Conservation (phyloP, 1,140 invertebrate genomes). For the Thalassaphorura encarpata region DNA sequence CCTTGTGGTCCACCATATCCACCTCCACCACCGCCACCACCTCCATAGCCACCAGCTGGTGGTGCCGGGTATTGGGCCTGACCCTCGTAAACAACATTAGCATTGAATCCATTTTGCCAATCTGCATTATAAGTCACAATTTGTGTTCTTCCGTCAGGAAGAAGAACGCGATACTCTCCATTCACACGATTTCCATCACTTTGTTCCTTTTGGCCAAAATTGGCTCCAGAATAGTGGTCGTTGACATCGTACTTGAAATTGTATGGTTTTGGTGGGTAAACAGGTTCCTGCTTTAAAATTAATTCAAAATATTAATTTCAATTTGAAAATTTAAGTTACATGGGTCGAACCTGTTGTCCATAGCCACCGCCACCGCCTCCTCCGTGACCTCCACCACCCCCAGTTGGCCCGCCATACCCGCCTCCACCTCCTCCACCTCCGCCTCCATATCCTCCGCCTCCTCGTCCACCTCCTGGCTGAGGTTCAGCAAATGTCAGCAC, state of each 20-base stretch:
- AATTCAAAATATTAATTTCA: not conserved
- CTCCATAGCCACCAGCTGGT: not conserved
- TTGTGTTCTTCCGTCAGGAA: conserved; percentile 31
- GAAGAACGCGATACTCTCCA: conserved; percentile 34
- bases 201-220: conserved; percentile 35
- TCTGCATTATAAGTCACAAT: conserved; percentile 31
- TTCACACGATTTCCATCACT: conserved; percentile 36
- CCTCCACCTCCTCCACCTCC: conserved; percentile 3
- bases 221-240: conserved; percentile 35
- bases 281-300: conserved; percentile 8
- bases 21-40: conserved; percentile 11
- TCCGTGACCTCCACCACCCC: not conserved
- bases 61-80: conserved; percentile 27
- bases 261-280: conserved; percentile 36
- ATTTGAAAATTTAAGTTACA: not conserved
- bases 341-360: not conserved
- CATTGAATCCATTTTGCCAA: conserved; percentile 31
- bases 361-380: conserved; percentile 12
- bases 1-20: conserved; percentile 39
- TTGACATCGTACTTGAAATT: conserved; percentile 36
- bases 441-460: conserved; percentile 2
- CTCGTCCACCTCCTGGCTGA: conserved; percentile 5
- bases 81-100: conserved; percentile 24
- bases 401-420: not conserved
- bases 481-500: not conserved